These are phyloP conservation scores for Magallana gigas DNA, from an alignment of 1,140 invertebrate species.

Conservation along the genomic window DNA sequence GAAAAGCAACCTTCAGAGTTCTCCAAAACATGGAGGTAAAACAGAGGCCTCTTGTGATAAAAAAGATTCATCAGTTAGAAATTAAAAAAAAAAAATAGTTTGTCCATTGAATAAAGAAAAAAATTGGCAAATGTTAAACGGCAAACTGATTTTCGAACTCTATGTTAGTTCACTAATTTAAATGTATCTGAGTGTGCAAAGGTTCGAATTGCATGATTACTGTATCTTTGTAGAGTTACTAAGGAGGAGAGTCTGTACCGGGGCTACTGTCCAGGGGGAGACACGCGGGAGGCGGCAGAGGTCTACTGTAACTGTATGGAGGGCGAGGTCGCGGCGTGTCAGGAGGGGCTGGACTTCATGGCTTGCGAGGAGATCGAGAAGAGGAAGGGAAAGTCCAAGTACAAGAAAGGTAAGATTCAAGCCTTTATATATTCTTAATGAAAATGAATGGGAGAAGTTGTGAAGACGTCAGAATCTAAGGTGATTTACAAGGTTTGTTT, in stretches of 20 bases:
- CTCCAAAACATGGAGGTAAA: constrained; percentile 67
- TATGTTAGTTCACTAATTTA: too few species aligned
- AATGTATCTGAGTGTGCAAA: too few species aligned
- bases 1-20: constrained; percentile 58
- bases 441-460: too few species aligned
- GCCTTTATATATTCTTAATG: too few species aligned
- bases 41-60: background rate
- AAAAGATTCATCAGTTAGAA: background rate
- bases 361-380: constrained; percentile 51
- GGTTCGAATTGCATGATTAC: background rate
- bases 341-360: constrained; percentile 44
- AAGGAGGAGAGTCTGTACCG: constrained; percentile 59
- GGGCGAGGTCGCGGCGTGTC: constrained; percentile 50
- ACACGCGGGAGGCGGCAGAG: background rate
- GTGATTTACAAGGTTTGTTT: too few species aligned
- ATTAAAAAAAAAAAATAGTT: too few species aligned
- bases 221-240: background rate
- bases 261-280: constrained; percentile 58
- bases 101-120: too few species aligned
- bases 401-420: constrained; percentile 46
- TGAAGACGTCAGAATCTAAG: too few species aligned
- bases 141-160: too few species aligned
- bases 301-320: constrained; percentile 62
- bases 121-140: too few species aligned
- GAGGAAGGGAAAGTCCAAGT: constrained; percentile 46